Evolutionary conservation across 1,140 invertebrate species (phyloP), one percentile per base, ranked within the genome.

Genomic region (Lordiphosa stackelbergi): DNA sequence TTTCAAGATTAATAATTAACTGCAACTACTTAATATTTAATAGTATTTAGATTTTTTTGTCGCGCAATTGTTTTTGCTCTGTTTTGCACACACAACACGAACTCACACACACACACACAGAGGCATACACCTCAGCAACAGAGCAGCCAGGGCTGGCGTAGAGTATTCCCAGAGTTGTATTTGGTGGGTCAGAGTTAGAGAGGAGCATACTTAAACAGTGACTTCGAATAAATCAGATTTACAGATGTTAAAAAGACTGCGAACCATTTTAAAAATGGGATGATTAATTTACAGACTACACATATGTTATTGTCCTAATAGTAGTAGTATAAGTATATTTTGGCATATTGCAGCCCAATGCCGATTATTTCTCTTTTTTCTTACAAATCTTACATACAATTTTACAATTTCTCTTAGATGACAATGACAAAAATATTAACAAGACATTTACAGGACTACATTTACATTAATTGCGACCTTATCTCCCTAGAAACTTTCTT

Each of bases 1-100:
- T 43, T 49, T 13, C 11, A 45, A 22, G 31, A 22, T 45, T 16
- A 53, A 54, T 36, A 49, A 34, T 68, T 62, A 24, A 46, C 57
- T 68, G 64, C 28, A 41, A 35, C 64, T 53, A 68, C 45, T 57
- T 46, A 69, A 69, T 69, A 51, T 62, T 69, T 69, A 62, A 62
- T 55, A 11, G 52, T 69, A 69, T 69, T 69, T 55, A 34, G 42
- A 52, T 37, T 66, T 59, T 69, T 66, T 61, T 79, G 62, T 81
- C 77, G 77, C 77, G 77, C 77, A 81, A 73, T 81, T 81, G 72
- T 81, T 77, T 83, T 77, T 66, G 77, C 78, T 83, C 69, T 79
- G 73, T 75, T 75, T 75, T 70, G 73, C 73, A 75, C 65, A 48
- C 58, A 60, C 47, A 49, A 49, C 49, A 41, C 51, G 24, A 40